Conservation (phyloP, 2,797 vertebrate species). For the Pitangus sulphuratus region DNA sequence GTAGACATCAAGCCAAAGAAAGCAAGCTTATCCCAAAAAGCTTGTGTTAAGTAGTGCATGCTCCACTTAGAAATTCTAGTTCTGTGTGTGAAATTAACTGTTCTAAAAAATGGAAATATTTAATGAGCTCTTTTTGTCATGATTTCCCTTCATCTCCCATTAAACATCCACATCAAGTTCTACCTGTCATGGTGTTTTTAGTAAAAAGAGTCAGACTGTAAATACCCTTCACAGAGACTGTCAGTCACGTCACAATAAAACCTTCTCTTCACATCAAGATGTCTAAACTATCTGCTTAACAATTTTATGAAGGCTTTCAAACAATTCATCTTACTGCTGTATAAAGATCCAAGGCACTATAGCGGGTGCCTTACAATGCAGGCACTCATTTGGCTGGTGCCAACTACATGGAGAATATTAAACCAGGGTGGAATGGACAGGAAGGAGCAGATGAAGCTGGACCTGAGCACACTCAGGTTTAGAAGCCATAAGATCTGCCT, state of each 20-base stretch:
- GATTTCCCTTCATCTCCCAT: constrained; percentile 28
- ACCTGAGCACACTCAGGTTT: neutral
- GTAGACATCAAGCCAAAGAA: neutral
- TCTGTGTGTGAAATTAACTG: constrained; percentile 35
- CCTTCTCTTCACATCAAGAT: constrained; percentile 48
- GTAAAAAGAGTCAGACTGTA: constrained; percentile 54
- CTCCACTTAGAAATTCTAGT: neutral
- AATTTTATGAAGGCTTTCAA: constrained; percentile 63
- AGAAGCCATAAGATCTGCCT: neutral
- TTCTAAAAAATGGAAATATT: constrained; percentile 26
- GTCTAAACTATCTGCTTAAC: constrained; percentile 62
- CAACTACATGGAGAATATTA: neutral
- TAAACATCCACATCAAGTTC: constrained; percentile 59
- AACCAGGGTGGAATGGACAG: neutral
- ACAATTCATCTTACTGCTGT: neutral
- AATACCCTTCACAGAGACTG: constrained; percentile 66
- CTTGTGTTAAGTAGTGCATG: neutral
- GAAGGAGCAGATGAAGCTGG: neutral
- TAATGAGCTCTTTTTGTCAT: constrained; percentile 58
- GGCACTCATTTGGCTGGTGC: neutral
- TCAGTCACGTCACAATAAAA: constrained; percentile 72
- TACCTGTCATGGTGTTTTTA: constrained; percentile 68
- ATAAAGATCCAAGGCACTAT: neutral
- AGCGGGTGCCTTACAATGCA: neutral
- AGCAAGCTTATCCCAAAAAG: neutral